A percentile compares a stretch with the other conserved stretches of the same genome.
Evolutionary conservation across 2,888 invertebrate genomes (phyloP).

Genomic region (Dicyrtomina minuta): DNA sequence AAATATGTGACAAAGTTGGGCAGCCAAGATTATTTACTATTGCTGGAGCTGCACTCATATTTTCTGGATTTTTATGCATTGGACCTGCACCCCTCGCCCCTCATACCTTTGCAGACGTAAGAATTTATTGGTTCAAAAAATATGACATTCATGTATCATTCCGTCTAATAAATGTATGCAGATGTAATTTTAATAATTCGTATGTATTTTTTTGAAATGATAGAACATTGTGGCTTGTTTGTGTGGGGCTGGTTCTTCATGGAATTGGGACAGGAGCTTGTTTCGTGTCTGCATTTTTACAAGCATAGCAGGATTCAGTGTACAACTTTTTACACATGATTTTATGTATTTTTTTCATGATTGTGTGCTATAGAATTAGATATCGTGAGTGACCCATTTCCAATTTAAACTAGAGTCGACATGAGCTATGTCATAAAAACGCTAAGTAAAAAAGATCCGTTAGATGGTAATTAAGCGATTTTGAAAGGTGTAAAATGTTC

Average conservation of each 20-base stretch:
- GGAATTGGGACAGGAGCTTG: slow-evolving; percentile 86
- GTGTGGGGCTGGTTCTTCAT: slow-evolving; percentile 72
- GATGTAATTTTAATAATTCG: too few relatives aligned
- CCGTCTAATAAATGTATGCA: too few relatives aligned
- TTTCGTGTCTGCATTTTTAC: slow-evolving; percentile 82
- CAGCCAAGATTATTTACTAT: slow-evolving; percentile 70
- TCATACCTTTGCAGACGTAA: slow-evolving; percentile 66
- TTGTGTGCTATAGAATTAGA: too few relatives aligned
- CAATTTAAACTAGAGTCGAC: too few relatives aligned
- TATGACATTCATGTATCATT: neutral
- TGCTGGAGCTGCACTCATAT: slow-evolving; percentile 67
- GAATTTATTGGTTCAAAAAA: neutral
- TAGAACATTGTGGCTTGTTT: slow-evolving; percentile 62
- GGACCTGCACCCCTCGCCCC: slow-evolving; percentile 83
- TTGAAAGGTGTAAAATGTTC: too few relatives aligned
- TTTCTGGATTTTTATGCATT: slow-evolving; percentile 70
- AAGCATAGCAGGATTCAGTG: slow-evolving; percentile 77
- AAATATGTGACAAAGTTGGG: slow-evolving; percentile 71
- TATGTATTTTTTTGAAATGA: too few relatives aligned
- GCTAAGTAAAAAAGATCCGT: too few relatives aligned
- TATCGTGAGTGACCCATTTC: too few relatives aligned
- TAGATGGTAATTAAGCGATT: too few relatives aligned
- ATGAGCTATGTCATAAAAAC: too few relatives aligned
- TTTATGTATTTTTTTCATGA: too few relatives aligned
- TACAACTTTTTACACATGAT: too few relatives aligned